Percentiles rank a stretch among this genome's conserved stretches.
Evolutionary conservation across 2,888 invertebrate genomes (phyloP).

Genomic region (Euspilapteryx auroguttella): DNA sequence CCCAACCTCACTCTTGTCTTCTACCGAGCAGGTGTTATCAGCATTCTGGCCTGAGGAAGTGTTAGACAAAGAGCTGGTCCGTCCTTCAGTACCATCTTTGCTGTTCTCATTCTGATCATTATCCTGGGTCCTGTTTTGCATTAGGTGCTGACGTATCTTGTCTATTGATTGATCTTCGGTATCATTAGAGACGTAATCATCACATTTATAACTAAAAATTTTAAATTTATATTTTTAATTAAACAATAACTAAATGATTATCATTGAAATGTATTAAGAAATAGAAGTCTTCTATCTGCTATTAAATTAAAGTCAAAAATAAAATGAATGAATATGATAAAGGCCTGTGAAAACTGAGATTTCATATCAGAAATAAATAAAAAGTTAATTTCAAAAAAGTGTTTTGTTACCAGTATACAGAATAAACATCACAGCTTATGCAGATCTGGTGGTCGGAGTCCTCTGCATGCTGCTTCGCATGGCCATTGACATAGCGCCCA

Average conservation of each 20-base stretch:
- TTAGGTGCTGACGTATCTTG: constrained; percentile 57
- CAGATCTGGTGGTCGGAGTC: constrained; percentile 68
- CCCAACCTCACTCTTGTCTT: no score
- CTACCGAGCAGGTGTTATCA: no score
- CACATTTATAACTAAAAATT: constrained; percentile 72
- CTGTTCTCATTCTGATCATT: constrained; percentile 20
- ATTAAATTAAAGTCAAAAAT: no score
- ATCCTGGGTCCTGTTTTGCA: constrained; percentile 18
- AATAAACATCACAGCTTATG: constrained; percentile 74
- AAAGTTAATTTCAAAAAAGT: no score
- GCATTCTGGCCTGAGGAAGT: no score
- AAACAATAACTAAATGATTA: constrained; percentile 2
- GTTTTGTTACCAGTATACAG: constrained; percentile 83
- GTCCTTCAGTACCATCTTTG: constrained; percentile 19
- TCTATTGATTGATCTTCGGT: constrained; percentile 57
- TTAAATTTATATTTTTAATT: constrained; percentile 3
- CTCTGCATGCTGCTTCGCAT: constrained; percentile 73
- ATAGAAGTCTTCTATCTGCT: no score
- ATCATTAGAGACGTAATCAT: constrained; percentile 78
- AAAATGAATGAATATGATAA: no score
- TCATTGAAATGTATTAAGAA: no score
- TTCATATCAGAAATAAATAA: no score
- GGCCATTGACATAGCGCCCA: constrained; percentile 76
- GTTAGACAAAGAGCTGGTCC: constrained; percentile 14
- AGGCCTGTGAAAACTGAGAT: no score